Base-by-base conservation (phyloP, 1,140 invertebrate genomes). In the Penaeus japonicus region DNA sequence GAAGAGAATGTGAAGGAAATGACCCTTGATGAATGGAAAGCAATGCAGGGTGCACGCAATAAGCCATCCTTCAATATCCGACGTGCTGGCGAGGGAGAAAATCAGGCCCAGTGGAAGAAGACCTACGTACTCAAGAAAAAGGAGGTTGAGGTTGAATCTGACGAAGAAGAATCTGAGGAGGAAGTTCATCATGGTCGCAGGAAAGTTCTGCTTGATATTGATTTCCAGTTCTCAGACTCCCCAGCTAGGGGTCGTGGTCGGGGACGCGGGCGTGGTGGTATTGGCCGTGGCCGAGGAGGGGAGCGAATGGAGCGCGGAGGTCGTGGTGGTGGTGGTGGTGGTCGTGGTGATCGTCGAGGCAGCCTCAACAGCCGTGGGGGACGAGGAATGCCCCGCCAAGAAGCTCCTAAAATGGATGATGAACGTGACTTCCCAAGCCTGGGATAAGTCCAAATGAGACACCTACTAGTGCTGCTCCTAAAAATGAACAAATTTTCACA, bases 401-500 rank as follows among this genome's bases (percentile, higher is more conserved):
- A 95, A 89, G 97, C 97, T 92, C 98, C 98, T 30, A 98, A 97
- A 93, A 97, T 99, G 80, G 97, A 98, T 92, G 97, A 99, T 93
- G 97, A 97, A 94, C 96, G 96, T 92, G 97, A 98, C 93, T 98
- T 99, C 93, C 98, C 98, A 90, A 97, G 96, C 91, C 94, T 98
- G 92, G 96, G 96, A 92, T 97, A 96, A 91, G 39, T 78, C 80
- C 90, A 54, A n/a, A 35, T 75, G 47, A 32, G 54, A 39, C 24
- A 32, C 59, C 24, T 55, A 53, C 85, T 87, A 59, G 77, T 87
- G 85, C 85, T 87, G 55, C 55, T 73, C 32, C 57, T 81, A 47
- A 47, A 27, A 70, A 39, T 73, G 35, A 73, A n/a, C 70, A 27
- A 30, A 73, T 73, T n/a, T 32, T 5, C 27, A 73, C 30, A 27